Base-by-base conservation (phyloP, 2,888 invertebrate species). In the Orgyia antiqua region DNA sequence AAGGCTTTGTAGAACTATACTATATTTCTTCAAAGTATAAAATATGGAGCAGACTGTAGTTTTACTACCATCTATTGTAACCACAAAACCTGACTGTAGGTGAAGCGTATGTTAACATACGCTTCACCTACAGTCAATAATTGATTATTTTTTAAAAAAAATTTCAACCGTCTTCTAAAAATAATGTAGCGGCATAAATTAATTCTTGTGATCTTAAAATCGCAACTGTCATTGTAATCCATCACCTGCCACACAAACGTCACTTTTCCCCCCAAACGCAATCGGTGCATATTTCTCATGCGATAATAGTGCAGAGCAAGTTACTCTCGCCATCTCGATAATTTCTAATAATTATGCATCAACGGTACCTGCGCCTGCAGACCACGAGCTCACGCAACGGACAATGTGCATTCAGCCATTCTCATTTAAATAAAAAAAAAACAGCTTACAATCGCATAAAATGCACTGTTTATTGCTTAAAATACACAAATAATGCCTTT, bases 391-490 rank as follows among this genome's bases (percentile, higher is more conserved):
- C 71, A 65, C 66, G 64, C 83, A 86, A 82, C 86, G 83, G 79
- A 83, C 86, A 86, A 83, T 82, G 71, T 76, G 71, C 76, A 79
- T 83, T 80, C 78, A 76, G 31, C 71, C 61, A 75, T 84, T 82
- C 67, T 69, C 45, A 83, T 82, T 79, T 56, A 72, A 84, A 84
- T 82, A 61, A 59, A 69, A 59, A 69, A 70, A 66, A 72, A 69
- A 61, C 60, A 61, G 57, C 65, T 68, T 61, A 80, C 77, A 79
- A 80, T 79, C 78, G 74, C 80, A 82, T 84, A 83, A 84, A 84
- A 83, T 68, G 76, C 77, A 75, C 82, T 86, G 86, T 86, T 86
- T 86, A 86, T 86, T 84, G 75, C 84, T 77, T 66, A 84, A 86
- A 83, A 79, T 80, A 86, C 83, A 83, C 84, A 86, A 86, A 86